These are phyloP conservation scores for Poecilia gillii DNA, from an alignment of 2,797 vertebrate species.

Conservation along the genomic window DNA sequence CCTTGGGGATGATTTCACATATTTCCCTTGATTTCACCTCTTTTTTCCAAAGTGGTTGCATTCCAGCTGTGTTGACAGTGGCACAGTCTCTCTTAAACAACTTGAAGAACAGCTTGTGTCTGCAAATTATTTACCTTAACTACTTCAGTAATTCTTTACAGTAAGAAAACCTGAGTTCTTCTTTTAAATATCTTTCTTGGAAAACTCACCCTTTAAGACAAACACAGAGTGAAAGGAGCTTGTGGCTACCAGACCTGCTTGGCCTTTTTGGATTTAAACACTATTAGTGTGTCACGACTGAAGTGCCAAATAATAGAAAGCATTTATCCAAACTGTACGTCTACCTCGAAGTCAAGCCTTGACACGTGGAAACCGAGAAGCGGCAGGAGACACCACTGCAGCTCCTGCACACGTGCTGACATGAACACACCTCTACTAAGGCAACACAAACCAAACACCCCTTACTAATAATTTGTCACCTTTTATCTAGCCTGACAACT, in stretches of 20 bases:
- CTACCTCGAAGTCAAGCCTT: slow-evolving; percentile 66
- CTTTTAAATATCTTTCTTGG: neutral
- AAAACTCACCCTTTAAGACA: slow-evolving; percentile 7
- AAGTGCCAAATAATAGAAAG: slow-evolving; percentile 46
- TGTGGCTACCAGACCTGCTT: slow-evolving; percentile 52
- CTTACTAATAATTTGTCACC: slow-evolving; percentile 56
- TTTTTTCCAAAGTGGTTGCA: slow-evolving; percentile 33
- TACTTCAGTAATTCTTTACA: neutral
- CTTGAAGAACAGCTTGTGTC: slow-evolving; percentile 10
- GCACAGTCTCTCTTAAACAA: neutral
- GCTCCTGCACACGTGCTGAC: slow-evolving; percentile 42
- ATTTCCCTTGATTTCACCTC: slow-evolving; percentile 27
- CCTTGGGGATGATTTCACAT: slow-evolving; percentile 75
- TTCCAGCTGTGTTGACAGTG: slow-evolving; percentile 11
- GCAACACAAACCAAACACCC: slow-evolving; percentile 25
- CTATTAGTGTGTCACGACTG: slow-evolving; percentile 51
- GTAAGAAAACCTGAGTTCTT: neutral
- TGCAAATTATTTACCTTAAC: neutral
- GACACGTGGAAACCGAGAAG: slow-evolving; percentile 58
- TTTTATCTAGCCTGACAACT: slow-evolving; percentile 56
- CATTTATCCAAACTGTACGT: slow-evolving; percentile 43
- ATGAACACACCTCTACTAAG: slow-evolving; percentile 32
- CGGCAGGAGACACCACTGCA: slow-evolving; percentile 27
- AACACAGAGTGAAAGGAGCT: neutral
- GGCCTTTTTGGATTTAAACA: slow-evolving; percentile 42